Evolutionary conservation across 2,888 invertebrate genomes (phyloP), one percentile per base, ranked within the genome.

Genomic region (Chalcis sispes): DNA sequence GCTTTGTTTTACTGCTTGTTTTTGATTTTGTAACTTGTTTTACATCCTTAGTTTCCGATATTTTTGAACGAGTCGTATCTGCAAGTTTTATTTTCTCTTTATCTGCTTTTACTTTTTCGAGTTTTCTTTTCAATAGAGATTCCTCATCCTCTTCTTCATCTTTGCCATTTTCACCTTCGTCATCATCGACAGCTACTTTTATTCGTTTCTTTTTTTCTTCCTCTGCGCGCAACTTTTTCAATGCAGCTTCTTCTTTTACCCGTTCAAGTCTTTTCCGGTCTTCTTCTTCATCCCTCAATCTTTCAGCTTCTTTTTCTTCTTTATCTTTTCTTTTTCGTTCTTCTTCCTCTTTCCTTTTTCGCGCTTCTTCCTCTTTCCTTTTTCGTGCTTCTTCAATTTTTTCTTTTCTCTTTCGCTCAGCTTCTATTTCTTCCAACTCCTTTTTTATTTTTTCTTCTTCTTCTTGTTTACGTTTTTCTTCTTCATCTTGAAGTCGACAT

Each of bases 91-190:
- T 25, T 65, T 82, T 86, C 7, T 83, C 83, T 59, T 86, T 87
- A 72, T 87, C 84, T 2, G 84, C 85, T 50, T 84, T 82, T 1
- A 87, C 84, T 75, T 86, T 87, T 70, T 87, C 85, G 7, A 86
- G 75, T 72, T 85, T 85, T 59, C 79, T 78, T 1, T 79, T 70
- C 2, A 80, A 67, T 3, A 78, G 5, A 2, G 32, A 18, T 5
- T 20, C 23, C 0, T 61, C 29, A 13, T 62, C 23, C 13, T 52
- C 52, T 65, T 52, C 71, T 48, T 78, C 81, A 77, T 65, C 80
- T 82, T n/a, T 79, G 80, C 79, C 82, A 18, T 81, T 75, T 58
- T 83, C 85, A 73, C 80, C 82, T 3, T 72, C 66, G 1, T 69
- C 10, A 13, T 27, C 64, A 8, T 56, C 27, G 15, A 69, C 80